These are phyloP conservation scores for Xyrauchen texanus DNA, from an alignment of 2,113 vertebrate species.

Conservation along the genomic window DNA sequence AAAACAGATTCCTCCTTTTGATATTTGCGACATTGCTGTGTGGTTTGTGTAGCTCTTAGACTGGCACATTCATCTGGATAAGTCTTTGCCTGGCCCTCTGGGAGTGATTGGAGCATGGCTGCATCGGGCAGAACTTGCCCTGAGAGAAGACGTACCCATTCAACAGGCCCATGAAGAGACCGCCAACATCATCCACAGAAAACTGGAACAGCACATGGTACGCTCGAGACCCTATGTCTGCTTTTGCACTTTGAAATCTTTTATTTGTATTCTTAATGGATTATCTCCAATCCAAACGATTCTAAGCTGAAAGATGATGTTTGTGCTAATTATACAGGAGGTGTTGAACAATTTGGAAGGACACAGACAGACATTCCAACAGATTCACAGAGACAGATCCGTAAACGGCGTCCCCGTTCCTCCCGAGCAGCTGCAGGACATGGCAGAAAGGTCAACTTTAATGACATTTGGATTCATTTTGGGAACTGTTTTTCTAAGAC, in stretches of 20 bases:
- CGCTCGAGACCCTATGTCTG: not conserved
- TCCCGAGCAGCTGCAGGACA: conserved; percentile 93
- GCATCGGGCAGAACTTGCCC: conserved; percentile 86
- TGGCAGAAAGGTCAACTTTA: conserved; percentile 88
- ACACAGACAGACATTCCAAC: conserved; percentile 90
- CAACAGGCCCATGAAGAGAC: conserved; percentile 95
- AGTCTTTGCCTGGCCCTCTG: conserved; percentile 89
- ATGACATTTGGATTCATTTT: not conserved
- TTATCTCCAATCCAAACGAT: not conserved
- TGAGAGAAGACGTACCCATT: conserved; percentile 86
- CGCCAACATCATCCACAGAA: conserved; percentile 86
- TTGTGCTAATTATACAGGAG: conserved; percentile 78
- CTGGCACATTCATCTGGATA: conserved; percentile 94
- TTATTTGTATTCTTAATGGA: not conserved
- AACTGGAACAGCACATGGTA: conserved; percentile 93
- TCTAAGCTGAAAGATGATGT: not conserved
- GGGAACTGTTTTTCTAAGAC: not conserved
- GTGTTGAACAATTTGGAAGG: conserved; percentile 88
- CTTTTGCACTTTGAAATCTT: too few relatives aligned
- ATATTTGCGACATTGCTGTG: conserved; percentile 44
- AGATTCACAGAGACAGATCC: conserved; percentile 89
- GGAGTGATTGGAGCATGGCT: conserved; percentile 94
- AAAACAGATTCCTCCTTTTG: conserved; percentile 34
- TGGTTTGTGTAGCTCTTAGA: conserved; percentile 84
- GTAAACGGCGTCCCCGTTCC: conserved; percentile 95